Evolutionary conservation across 2,113 vertebrate species (phyloP), one percentile per base, ranked within the genome.

Genomic region (Platysteira castanea): DNA sequence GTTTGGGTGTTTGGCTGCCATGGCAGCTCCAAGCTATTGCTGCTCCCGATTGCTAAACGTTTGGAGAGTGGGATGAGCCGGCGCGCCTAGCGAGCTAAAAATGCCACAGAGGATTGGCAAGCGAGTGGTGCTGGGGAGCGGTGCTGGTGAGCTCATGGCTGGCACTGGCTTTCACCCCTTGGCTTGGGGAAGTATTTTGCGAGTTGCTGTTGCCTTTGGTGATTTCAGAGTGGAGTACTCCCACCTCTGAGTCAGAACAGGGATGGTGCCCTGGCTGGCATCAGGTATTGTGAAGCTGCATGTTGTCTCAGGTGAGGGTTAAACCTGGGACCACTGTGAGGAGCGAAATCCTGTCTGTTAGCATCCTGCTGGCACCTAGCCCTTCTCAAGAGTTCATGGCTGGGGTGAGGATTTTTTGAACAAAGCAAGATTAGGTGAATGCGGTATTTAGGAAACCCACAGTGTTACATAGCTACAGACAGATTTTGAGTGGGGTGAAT

Each of bases 61-160:
- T 89, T 50, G 63, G 74, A 81, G 94, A 89, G 91, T 75, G 79
- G 90, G 95, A 77, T 52, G 93, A 94, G 83, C 70, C 2, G 50
- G 81, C 79, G 0, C 67, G 52, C 95, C 95, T 95, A 84, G 70
- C 1, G 1, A 91, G 94, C 91, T 95, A 78, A 89, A 92, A 89
- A 46, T 37, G 83, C 88, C 31, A 13, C 91, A 73, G 89, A 93
- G 92, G 74, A 52, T 63, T 92, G 96, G 89, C 95, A 87, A 64
- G 87, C 1, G 0, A 78, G 77, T 2, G 13, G 70, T 31, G 64
- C 65, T 10, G 15, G 95, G 93, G 93, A 97, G 95, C 10, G 28
- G 90, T 79, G 56, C 60, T 46, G 74, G 23, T 96, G 96, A 97
- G 89, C 90, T 96, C 97, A 95, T 3, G 0, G 37, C 88, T 97